Evolutionary conservation across 1,140 invertebrate species (phyloP).

Genomic region (Alviniconcha marisindica): DNA sequence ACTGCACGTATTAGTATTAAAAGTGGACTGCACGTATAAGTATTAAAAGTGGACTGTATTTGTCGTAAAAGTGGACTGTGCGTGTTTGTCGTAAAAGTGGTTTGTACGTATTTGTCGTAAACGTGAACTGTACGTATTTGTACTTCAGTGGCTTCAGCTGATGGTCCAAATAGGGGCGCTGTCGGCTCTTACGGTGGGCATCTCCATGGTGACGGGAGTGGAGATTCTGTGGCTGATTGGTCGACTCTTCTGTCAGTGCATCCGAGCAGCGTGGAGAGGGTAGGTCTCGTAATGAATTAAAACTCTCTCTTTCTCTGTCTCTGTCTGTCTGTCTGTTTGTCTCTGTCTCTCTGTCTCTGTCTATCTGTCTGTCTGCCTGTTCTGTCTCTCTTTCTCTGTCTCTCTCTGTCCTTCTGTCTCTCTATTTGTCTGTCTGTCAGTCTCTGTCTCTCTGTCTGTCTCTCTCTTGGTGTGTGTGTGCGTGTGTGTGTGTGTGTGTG

Average conservation of each 20-base stretch:
- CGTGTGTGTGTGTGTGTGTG: not conserved
- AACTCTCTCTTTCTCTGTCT: too few species aligned
- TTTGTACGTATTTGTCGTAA: too few species aligned
- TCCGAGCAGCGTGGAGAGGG: constrained; percentile 11
- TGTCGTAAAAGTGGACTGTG: too few species aligned
- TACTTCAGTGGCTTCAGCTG: constrained; percentile 1
- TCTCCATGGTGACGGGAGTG: constrained; percentile 13
- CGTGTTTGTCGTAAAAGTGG: too few species aligned
- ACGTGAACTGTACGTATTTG: too few species aligned
- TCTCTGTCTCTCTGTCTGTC: not conserved
- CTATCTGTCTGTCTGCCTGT: not conserved
- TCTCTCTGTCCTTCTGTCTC: not conserved
- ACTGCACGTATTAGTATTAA: too few species aligned
- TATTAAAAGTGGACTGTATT: too few species aligned
- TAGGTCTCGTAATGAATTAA: too few species aligned
- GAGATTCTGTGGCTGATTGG: not conserved
- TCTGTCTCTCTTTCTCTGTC: not conserved
- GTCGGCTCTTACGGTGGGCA: not conserved
- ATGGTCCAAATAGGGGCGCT: not conserved
- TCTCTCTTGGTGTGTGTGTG: not conserved
- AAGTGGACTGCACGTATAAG: too few species aligned
- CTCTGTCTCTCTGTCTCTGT: too few species aligned
- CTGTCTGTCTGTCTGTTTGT: too few species aligned
- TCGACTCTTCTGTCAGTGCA: not conserved
- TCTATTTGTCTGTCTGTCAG: not conserved